Conservation (phyloP, 1,140 invertebrate species). For the Cyclina sinensis region DNA sequence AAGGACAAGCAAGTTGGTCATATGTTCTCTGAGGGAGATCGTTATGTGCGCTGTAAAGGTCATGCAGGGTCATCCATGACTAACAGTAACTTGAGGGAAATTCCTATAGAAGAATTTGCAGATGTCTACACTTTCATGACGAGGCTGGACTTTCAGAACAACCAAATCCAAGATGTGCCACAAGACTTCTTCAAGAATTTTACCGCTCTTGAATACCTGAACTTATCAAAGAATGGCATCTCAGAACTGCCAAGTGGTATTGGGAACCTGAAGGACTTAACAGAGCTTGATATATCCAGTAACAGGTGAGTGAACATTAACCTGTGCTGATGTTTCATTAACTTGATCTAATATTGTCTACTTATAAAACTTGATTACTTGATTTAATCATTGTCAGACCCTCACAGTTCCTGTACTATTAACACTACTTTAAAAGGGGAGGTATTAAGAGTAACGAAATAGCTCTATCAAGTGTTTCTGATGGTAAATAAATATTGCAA, state of each 20-base stretch:
- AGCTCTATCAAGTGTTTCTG: too few relatives aligned
- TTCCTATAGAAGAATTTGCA: constrained; percentile 47
- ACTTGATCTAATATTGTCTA: too few relatives aligned
- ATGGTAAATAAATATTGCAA: too few relatives aligned
- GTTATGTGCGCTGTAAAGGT: constrained; percentile 42
- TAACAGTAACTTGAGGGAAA: constrained; percentile 19
- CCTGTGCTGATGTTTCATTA: too few relatives aligned
- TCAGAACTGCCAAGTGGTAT: constrained; percentile 59
- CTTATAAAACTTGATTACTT: too few relatives aligned
- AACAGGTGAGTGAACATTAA: constrained; percentile 39
- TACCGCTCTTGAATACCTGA: constrained; percentile 60
- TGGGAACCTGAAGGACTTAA: constrained; percentile 8
- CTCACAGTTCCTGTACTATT: too few relatives aligned
- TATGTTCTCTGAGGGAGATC: constrained; percentile 36
- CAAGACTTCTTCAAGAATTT: constrained; percentile 71
- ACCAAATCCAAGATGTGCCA: constrained; percentile 63
- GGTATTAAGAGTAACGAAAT: too few relatives aligned
- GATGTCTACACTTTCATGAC: constrained; percentile 65
- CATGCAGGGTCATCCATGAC: constrained; percentile 32
- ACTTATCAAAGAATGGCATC: constrained; percentile 69
- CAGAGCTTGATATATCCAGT: constrained; percentile 65
- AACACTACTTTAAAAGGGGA: too few relatives aligned
- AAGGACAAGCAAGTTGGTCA: constrained; percentile 14
- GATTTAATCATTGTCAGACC: too few relatives aligned
- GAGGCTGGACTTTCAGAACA: constrained; percentile 74